Evolutionary conservation across 2,797 vertebrate species (phyloP).

Genomic region (Masticophis lateralis): DNA sequence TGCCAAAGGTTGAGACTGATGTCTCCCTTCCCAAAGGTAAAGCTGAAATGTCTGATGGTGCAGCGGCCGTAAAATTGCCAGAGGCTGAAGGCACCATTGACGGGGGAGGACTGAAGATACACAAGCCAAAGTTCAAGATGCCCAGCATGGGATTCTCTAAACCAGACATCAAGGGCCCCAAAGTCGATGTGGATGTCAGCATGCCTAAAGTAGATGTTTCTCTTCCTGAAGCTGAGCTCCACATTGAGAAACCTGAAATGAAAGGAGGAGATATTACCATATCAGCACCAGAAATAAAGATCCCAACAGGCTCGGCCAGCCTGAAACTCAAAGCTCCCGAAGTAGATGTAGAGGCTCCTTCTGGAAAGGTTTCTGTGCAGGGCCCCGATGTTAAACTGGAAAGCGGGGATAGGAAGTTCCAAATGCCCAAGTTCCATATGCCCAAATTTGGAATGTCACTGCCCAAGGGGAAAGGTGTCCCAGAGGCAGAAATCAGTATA

Average conservation of each 20-base stretch:
- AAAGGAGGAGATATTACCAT: too few relatives aligned
- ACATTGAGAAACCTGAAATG: too few relatives aligned
- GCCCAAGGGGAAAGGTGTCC: too few relatives aligned
- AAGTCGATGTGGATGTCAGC: neutral
- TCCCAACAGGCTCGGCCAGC: too few relatives aligned
- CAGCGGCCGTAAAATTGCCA: accelerated
- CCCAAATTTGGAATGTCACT: too few relatives aligned
- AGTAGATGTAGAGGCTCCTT: too few relatives aligned
- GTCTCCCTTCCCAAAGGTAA: accelerated
- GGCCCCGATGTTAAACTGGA: too few relatives aligned
- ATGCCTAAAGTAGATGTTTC: neutral
- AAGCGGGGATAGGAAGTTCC: too few relatives aligned
- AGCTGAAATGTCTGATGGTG: accelerated
- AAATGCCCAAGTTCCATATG: too few relatives aligned
- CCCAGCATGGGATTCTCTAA: conserved; percentile 8
- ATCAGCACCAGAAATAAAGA: neutral
- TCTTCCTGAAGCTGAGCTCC: neutral
- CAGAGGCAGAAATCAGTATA: too few relatives aligned
- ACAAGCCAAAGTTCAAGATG: conserved; percentile 23
- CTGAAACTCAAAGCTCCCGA: too few relatives aligned
- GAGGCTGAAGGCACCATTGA: accelerated
- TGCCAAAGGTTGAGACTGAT: accelerated
- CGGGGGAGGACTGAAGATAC: neutral
- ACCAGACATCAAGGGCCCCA: neutral
- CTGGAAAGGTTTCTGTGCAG: too few relatives aligned